Evolutionary conservation across 2,888 invertebrate genomes (phyloP), one percentile per base, ranked within the genome.

Genomic region (Chesias legatella): DNA sequence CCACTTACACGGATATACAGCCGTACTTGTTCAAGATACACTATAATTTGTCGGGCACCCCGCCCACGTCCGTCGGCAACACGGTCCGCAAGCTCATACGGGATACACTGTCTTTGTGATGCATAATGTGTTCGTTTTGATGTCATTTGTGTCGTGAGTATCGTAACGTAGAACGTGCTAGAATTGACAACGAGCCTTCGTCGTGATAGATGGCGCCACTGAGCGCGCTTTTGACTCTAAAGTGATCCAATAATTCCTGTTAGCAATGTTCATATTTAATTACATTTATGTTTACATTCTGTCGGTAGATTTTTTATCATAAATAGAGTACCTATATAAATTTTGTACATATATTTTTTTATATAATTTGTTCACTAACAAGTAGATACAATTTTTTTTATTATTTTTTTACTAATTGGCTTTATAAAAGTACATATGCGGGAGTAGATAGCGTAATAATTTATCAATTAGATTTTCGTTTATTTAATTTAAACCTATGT

Each of bases 21-120:
- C 99, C 99, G 36, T 99, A 98, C 85, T 90, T 98, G 56, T 98
- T 97, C 88, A 97, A 96, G 89, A 92, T 98, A 67, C 92, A 94
- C 57, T 95, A 94, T 76, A 94, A 94, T 44, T 90, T 95, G 44
- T 91, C 94, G 25, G 95, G 94, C 40, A 94, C 95, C 38, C 91
- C 93, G 42, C 91, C 92, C 52, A 91, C 93, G 2, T 94, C 96
- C 1, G 94, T 97, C 62, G 94, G 96, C 31, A 94, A 94, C 66
- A 95, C 97, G 3, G 93, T 98, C 90, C 94, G 96, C 67, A 97
- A 96, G 79, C 90, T 98, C 46, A 92, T 98, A 53, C 94, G 93
- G 67, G 97, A 96, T 78, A 96, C 95, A 9, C 90, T 97, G 55
- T 91, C 93, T 51, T 92, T 94, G 90, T 94, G 92, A 92, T 90